Evolutionary conservation across 2,113 vertebrate species (phyloP), one percentile per base, ranked within the genome.

Genomic region (Leucoraja erinaceus): DNA sequence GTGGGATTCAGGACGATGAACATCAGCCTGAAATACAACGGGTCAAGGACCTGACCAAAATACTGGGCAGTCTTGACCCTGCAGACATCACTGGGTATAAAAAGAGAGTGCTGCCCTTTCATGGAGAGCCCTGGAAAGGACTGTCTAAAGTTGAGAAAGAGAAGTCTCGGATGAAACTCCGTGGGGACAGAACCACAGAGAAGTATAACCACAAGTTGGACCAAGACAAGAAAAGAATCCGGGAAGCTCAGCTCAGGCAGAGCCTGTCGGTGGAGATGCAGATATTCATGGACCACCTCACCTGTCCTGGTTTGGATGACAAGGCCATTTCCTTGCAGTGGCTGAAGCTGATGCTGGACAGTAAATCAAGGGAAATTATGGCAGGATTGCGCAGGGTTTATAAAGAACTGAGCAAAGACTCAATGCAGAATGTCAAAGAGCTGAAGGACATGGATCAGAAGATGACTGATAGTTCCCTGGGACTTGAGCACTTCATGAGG

Each of bases 401-500:
- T 9, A 88, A 79, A 76, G 63, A 93, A 5, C 93, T 94, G 90
- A 93, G 76, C 6, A 93, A 94, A 0, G 54, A 93, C 7, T 93
- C 94, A 47, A 38, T 78, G 1, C 83, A 94, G 33, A 28, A 11
- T 0, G 28, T 16, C 5, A 93, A 95, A 5, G 94, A 94, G 11
- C 94, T 96, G 5, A 93, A 93, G 25, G 16, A 93, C 22, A 93
- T 97, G 75, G 96, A 96, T 18, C 93, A 95, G 74, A 25, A 92
- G 4, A 79, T 96, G 84, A 11, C 95, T 31, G 94, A 95, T 0
- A 94, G 94, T n/a, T 95, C 95, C 12, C 93, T 97, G 20, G 95
- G 95, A 4, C 95, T 96, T 88, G 95, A 97, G 72, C 96, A 97
- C 93, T 97, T 96, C 93, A 93, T 96, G 86, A 94, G 96, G 47